These are phyloP conservation scores for Rhineura floridana DNA, from an alignment of 2,113 vertebrate genomes.

Conservation along the genomic window DNA sequence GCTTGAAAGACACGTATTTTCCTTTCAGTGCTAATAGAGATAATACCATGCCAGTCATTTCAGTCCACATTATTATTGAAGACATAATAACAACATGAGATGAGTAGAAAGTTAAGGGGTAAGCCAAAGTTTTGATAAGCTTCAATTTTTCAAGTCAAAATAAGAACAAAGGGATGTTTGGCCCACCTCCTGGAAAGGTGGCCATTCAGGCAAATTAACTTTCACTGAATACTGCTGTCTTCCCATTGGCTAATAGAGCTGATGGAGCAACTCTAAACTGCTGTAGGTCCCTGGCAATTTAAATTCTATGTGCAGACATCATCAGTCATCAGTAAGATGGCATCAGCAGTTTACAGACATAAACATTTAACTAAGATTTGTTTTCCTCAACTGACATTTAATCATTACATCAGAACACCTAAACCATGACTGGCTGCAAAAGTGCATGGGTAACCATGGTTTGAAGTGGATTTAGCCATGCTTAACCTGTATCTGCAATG, in stretches of 20 bases:
- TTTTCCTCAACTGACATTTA: neutral
- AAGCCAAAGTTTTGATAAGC: neutral
- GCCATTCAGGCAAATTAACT: neutral
- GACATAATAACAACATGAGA: neutral
- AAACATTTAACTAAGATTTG: neutral
- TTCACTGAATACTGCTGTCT: no score
- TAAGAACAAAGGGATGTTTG: neutral
- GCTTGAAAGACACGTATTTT: conserved; percentile 49
- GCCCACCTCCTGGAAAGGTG: neutral
- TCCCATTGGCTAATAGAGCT: neutral
- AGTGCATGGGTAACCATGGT: neutral
- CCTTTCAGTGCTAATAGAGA: conserved; percentile 43
- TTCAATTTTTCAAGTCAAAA: neutral
- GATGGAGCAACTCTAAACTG: neutral
- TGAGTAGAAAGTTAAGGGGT: neutral
- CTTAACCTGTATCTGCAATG: neutral
- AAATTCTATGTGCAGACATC: neutral
- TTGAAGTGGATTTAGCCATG: neutral
- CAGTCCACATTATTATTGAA: neutral
- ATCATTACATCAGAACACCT: neutral
- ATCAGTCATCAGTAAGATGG: neutral
- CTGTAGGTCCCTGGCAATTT: neutral
- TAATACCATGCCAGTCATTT: neutral
- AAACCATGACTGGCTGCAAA: neutral
- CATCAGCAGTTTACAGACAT: neutral